phyloP scores from a whole-genome alignment of 2,797 vertebrate species.

The Halcyon leucocephala region DNA sequence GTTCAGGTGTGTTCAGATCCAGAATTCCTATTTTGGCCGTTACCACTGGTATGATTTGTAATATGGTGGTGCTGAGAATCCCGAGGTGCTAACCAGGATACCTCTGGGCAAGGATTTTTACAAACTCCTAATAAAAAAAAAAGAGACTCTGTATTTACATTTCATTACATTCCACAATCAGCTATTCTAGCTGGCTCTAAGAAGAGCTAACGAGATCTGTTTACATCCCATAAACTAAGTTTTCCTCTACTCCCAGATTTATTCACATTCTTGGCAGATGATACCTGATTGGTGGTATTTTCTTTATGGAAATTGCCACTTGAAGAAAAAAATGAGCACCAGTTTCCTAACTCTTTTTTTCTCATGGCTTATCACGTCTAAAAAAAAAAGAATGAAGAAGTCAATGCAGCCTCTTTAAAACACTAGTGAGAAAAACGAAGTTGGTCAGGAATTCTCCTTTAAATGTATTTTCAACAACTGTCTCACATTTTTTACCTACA shows the following conservation, averaged over 20 bases:
- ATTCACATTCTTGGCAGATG: not conserved
- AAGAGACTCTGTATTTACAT: not conserved
- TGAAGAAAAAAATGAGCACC: not conserved
- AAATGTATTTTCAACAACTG: not conserved
- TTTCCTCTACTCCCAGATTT: not conserved
- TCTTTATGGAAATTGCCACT: not conserved
- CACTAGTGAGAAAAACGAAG: not conserved
- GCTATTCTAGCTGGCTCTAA: not conserved
- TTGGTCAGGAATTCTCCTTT: not conserved
- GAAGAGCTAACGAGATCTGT: not conserved
- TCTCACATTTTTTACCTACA: not conserved
- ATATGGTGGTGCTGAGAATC: not conserved
- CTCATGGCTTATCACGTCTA: not conserved
- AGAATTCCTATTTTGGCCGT: not conserved
- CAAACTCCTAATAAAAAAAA: not conserved
- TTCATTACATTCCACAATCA: not conserved
- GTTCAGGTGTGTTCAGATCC: not conserved
- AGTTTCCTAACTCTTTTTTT: not conserved
- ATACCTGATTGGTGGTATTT: not conserved
- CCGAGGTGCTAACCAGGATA: not conserved
- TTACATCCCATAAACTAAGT: not conserved
- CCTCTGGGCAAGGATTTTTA: not conserved
- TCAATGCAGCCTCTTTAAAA: not conserved
- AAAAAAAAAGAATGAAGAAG: not conserved
- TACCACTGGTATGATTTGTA: not conserved